Base-by-base conservation (phyloP, 2,113 vertebrate species). In the Arizona elegans region DNA sequence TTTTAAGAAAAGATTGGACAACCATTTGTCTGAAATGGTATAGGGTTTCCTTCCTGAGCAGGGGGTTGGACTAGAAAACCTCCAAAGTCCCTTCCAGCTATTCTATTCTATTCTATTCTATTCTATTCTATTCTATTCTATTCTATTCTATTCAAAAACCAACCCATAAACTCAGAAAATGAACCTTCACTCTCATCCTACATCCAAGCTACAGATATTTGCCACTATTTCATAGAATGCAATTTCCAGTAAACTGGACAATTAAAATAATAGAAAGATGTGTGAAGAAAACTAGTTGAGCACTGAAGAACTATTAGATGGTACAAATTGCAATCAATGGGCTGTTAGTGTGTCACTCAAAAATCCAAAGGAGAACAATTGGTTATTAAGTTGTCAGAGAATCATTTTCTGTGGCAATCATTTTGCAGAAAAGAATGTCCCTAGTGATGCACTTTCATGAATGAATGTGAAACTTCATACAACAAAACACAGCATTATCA, bases 241-340 rank as follows among this genome's bases (percentile, higher is more conserved):
- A 52, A 87, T 33, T 87, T 90, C 58, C 50, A 92, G 9, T 33
- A 75, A 70, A 8, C 7, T 75, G 56, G 29, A 87, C 50, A 90
- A n/a, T 56, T 53, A 38, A 59, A 8, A 94, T 65, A 86, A 87
- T 88, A 24, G 50, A 58, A 56, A 93, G 75, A 65, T 52, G 33
- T 75, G 5, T 56, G 65, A 86, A 86, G 93, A 89, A 94, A 89
- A 94, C 7, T 23, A 65, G 89, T 59, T 43, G 62, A 65, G 56
- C 58, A 90, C 29, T 90, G 43, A 90, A 90, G 53, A 87, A 88
- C 52, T 75, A 24, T 47, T 88, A 62, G 91, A 59, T 95, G 55
- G 6, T 88, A 53, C 58, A 89, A 94, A 91, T 93, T 94, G 89
- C 75, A 86, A 94, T 91, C 75, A 81, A 90, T 70, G 87, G 86